Conservation (phyloP, 2,113 vertebrate genomes). For the Dromas ardeola region DNA sequence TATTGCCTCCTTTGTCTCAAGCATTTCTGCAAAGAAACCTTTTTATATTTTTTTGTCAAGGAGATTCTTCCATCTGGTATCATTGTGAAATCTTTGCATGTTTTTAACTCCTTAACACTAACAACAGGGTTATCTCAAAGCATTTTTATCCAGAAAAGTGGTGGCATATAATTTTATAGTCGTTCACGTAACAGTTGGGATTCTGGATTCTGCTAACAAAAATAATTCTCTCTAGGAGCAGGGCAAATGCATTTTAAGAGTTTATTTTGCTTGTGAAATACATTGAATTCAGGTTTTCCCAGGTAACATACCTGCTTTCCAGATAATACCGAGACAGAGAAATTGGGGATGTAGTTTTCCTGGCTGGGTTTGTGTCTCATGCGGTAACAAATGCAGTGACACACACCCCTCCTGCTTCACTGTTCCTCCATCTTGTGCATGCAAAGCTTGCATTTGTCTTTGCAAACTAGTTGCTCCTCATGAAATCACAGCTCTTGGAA, state of each 20-base stretch:
- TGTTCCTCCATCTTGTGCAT: conserved; percentile 8
- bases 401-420: not conserved
- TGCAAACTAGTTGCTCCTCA: not conserved
- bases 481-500: conserved; percentile 10
- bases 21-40: not conserved
- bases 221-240: not conserved
- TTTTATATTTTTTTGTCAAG: not conserved
- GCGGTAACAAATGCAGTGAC: not conserved
- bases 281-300: not conserved
- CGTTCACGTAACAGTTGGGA: not conserved
- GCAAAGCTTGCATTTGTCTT: not conserved
- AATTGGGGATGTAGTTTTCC: not conserved
- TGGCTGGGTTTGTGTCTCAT: not conserved
- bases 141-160: not conserved
- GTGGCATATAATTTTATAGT: not conserved
- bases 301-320: not conserved
- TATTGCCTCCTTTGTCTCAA: not conserved
- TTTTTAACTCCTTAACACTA: not conserved
- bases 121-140: not conserved
- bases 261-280: not conserved
- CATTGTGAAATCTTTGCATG: not conserved
- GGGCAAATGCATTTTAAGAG: not conserved
- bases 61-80: not conserved
- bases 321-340: not conserved
- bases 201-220: not conserved